Percentiles rank a stretch among this genome's conserved stretches.
Conservation (phyloP, 2,888 invertebrate genomes). For the Ichneumon xanthorius region DNA sequence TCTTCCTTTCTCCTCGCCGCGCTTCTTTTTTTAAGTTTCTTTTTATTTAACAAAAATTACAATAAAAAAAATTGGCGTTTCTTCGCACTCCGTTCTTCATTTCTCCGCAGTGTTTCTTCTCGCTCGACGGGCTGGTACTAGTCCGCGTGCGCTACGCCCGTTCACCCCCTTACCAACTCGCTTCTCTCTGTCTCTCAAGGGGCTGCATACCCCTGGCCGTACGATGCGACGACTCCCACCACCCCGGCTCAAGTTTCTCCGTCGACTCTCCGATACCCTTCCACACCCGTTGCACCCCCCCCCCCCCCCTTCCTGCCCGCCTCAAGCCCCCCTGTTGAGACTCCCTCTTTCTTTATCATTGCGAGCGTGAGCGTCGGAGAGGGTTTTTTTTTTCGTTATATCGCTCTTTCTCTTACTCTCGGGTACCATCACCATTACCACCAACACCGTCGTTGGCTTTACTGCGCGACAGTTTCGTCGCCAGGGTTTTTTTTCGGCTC, state of each 20-base stretch:
- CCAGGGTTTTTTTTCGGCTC: too few species aligned
- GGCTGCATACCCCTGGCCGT: constrained; percentile 36
- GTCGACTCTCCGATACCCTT: constrained; percentile 58
- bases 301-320: constrained; percentile 4
- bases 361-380: constrained; percentile 34
- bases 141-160: constrained; percentile 52
- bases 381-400: constrained; percentile 5
- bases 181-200: constrained; percentile 19
- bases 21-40: constrained; percentile 19
- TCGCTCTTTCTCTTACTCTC: constrained; percentile 46
- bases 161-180: constrained; percentile 5
- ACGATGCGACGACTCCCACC: constrained; percentile 40
- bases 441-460: constrained; percentile 62
- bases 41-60: neutral
- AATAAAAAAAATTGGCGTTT: constrained; percentile 21
- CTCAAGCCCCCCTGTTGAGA: constrained; percentile 37
- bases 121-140: constrained; percentile 28
- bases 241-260: constrained; percentile 66
- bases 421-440: constrained; percentile 57
- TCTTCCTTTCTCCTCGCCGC: constrained; percentile 23
- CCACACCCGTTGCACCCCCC: constrained; percentile 11
- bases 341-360: constrained; percentile 60
- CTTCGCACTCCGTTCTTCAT: constrained; percentile 46
- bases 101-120: constrained; percentile 8
- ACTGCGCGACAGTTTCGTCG: constrained; percentile 65